phyloP scores from a whole-genome alignment of 2,797 vertebrate genomes.

The Lutjanus campechanus region DNA sequence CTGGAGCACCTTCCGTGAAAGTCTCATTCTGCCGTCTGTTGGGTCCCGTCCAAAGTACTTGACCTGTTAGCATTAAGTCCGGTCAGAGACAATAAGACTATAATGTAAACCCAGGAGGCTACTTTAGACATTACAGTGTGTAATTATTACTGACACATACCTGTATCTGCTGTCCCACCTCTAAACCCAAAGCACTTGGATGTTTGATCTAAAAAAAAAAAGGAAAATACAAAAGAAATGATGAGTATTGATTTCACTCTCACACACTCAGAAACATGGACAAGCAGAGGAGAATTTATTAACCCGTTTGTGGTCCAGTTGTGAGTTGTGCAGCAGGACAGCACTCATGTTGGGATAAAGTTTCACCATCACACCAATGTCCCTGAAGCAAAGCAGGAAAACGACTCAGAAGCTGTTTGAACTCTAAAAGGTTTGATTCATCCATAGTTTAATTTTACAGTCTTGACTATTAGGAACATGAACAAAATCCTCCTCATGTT shows the following conservation, averaged over 20 bases:
- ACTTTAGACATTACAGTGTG: background rate
- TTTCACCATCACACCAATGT: slow-evolving; percentile 97
- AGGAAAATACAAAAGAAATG: background rate
- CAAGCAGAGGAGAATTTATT: slow-evolving; percentile 14
- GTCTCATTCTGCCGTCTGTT: slow-evolving; percentile 96
- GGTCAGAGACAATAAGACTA: slow-evolving; percentile 13
- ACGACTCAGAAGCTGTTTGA: background rate
- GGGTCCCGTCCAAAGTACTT: slow-evolving; percentile 99
- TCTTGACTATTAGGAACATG: background rate
- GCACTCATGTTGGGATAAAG: slow-evolving; percentile 97
- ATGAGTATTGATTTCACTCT: background rate
- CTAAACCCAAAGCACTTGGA: slow-evolving; percentile 94
- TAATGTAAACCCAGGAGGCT: background rate
- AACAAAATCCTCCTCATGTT: background rate
- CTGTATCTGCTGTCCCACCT: slow-evolving; percentile 98
- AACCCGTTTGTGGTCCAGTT: slow-evolving; percentile 97
- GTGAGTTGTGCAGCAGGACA: slow-evolving; percentile 96
- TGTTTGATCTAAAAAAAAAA: slow-evolving; percentile 90
- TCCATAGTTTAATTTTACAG: background rate
- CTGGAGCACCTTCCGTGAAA: slow-evolving; percentile 96
- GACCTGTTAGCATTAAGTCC: slow-evolving; percentile 84
- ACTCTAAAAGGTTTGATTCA: background rate
- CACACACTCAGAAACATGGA: background rate
- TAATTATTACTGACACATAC: slow-evolving; percentile 72
- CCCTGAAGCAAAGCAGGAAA: slow-evolving; percentile 76